Percentiles rank a stretch among this genome's conserved stretches.
Evolutionary conservation across 2,113 vertebrate species (phyloP).

Genomic region (Myotis lucifugus): DNA sequence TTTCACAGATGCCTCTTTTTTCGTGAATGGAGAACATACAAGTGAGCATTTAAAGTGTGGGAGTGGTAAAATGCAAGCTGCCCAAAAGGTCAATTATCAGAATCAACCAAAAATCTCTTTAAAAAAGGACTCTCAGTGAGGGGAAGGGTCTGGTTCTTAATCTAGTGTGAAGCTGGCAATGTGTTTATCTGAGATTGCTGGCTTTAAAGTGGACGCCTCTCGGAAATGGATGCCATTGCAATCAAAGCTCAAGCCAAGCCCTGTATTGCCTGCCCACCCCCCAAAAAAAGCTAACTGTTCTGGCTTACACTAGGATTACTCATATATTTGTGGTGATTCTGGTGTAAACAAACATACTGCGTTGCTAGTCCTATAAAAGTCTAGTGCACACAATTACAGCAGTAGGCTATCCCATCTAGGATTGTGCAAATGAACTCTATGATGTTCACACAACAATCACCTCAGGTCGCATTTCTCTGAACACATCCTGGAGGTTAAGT

Average conservation of each 20-base stretch:
- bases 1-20: neutral
- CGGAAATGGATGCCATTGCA: neutral
- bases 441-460: too few species aligned
- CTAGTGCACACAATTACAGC: neutral
- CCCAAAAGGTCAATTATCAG: neutral
- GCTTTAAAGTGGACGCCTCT: neutral
- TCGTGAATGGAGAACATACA: neutral
- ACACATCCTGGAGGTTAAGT: neutral
- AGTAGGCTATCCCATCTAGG: neutral
- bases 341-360: neutral
- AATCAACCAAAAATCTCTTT: neutral
- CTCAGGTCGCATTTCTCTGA: too few species aligned
- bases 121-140: neutral
- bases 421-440: neutral
- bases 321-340: neutral
- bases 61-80: neutral
- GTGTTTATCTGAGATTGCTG: neutral
- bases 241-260: too few species aligned
- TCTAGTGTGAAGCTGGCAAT: neutral
- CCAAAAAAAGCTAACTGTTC: neutral
- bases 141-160: neutral
- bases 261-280: too few species aligned
- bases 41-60: neutral
- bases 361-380: too few species aligned
- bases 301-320: neutral